Evolutionary conservation across 2,797 vertebrate species (phyloP), one percentile per base, ranked within the genome.

Genomic region (Poeciliopsis paucimaculata): DNA sequence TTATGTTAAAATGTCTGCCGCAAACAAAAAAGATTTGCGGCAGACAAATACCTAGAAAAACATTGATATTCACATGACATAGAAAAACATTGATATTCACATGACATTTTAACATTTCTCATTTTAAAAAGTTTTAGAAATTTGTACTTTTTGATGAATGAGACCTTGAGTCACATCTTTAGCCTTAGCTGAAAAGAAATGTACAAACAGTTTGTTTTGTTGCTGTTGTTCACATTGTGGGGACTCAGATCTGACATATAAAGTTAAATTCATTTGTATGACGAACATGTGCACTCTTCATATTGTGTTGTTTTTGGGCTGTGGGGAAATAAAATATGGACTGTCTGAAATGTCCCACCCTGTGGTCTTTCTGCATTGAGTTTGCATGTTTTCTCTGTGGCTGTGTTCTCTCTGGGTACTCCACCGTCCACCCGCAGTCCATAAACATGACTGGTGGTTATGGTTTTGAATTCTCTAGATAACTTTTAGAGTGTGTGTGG

Each of bases 271-370:
- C 20, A 26, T 77, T 75, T 55, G 31, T 77, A 43, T 62, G 39
- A 41, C 60, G 51, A 45, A 62, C 41, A 64, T 77, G 46, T 82
- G 43, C 60, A 75, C 68, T 75, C 57, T 46, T 77, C 8, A 13
- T 77, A 2, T 75, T 82, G 46, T 90, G 41, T 45, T 62, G 53
- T 31, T 81, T 72, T 83, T 46, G 66, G 85, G 77, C 74, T 72
- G 31, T 72, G 26, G 70, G 77, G 13, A 82, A 92, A 91, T 90
- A 92, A 91, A 93, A 78, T 2, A 66, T 81, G 45, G n/a, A 51
- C 49, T 78, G 66, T 79, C 8, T 55, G 43, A n/a, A 45, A 41
- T 47, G 16, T 60, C 9, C 8, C 2, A 10, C 8, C 49, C 23
- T 16, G 31, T 31, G 13, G 60, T 31, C 31, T 34, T 28, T 60